These are phyloP conservation scores for Synergus laeviventris DNA, from an alignment of 2,888 invertebrate species.

Conservation along the genomic window DNA sequence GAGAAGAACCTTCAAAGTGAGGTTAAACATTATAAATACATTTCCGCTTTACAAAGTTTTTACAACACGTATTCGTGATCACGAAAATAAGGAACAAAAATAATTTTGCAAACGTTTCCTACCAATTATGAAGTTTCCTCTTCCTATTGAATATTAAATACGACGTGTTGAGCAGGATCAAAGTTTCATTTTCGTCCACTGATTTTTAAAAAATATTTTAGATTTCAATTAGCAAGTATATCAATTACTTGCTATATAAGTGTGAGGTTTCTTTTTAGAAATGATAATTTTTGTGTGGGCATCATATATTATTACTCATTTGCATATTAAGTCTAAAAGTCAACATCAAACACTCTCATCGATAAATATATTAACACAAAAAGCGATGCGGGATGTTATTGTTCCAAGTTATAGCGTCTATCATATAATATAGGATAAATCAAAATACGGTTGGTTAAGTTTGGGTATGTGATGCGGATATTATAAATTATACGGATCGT, in stretches of 20 bases:
- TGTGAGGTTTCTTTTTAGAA: neutral
- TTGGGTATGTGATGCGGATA: neutral
- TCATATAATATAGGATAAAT: conserved; percentile 24
- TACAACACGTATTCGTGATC: neutral
- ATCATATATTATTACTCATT: neutral
- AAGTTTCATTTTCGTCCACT: too few relatives aligned
- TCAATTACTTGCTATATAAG: too few relatives aligned
- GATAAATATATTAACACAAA: conserved; percentile 10
- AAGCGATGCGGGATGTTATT: conserved; percentile 13
- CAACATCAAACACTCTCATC: too few relatives aligned
- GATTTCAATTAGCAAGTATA: neutral
- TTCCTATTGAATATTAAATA: neutral
- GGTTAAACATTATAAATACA: neutral
- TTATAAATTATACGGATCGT: neutral
- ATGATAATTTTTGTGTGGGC: neutral
- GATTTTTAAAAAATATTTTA: neutral
- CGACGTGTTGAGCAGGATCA: too few relatives aligned
- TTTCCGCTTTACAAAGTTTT: neutral
- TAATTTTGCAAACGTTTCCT: neutral
- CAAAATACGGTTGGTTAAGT: neutral
- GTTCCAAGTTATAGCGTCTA: conserved; percentile 3
- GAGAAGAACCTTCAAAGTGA: neutral
- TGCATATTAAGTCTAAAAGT: too few relatives aligned
- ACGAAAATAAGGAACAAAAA: neutral
- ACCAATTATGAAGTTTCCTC: neutral